Conservation (phyloP, 1,140 invertebrate species). For the roundworm (Caenorhabditis elegans) region WBcel235 BX284606.5:9237001-9237500, state of each 20-base stretch:
- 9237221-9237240: too few relatives aligned
- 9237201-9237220: too few relatives aligned
- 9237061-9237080: conserved; percentile 83
- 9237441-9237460: conserved; percentile 62
- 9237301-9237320: conserved; percentile 64
- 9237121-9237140: conserved; percentile 75
- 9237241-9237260: too few relatives aligned
- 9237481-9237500: conserved; percentile 59
- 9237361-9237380: conserved; percentile 51
- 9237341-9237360: conserved; percentile 57
- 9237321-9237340: conserved; percentile 61
- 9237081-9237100: conserved; percentile 86
- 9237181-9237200: too few relatives aligned
- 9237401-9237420: conserved; percentile 61
- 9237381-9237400: conserved; percentile 52
- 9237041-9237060: conserved; percentile 80
- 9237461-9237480: conserved; percentile 61
- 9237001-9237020: conserved; percentile 86
- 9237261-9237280: too few relatives aligned
- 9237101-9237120: conserved; percentile 83
- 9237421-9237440: conserved; percentile 61
- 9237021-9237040: conserved; percentile 86
- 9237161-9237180: too few relatives aligned
- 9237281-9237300: not conserved
- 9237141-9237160: not conserved